Base-by-base conservation (phyloP, 2,888 invertebrate species). In the Hyposoter dolosus region DNA sequence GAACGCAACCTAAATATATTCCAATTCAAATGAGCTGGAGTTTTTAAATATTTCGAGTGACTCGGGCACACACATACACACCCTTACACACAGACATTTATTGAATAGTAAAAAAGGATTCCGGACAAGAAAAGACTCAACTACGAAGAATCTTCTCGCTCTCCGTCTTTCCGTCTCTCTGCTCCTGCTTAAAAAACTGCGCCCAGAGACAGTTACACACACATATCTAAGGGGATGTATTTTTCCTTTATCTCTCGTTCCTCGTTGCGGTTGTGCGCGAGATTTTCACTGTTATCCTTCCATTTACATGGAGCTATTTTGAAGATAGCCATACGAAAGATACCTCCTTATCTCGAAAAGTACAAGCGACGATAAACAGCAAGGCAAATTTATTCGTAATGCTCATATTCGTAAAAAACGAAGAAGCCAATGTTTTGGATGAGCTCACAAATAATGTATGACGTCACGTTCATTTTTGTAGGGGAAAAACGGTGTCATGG, bases 11-110 rank as follows among this genome's bases (percentile, higher is more conserved):
- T 87, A 81, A 89, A 90, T 90, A 91, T 91, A 89, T 90, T 90
- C 89, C 90, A 89, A 91, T 92, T 91, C 90, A 92, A 91, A 92
- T 92, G 90, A 91, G 89, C 83, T 88, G 88, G 88, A 90, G 89
- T 92, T 89, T 90, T 90, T 88, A 90, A 90, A 92, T 91, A 91
- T 92, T 91, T 90, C 89, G 89, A 90, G 88, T 88, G 63, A 56
- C 88, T 89, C 83, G 89, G 86, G 68, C 84, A 78, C 88, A 81
- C 17, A 28, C 78, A 35, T 23, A 4, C 7, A n/a, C 53, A 68
- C 19, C 45, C 15, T 43, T 12, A 6, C 28, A 28, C 6, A 35
- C 17, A 53, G 5, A 43, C 32, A 63, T 75, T 19, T 15, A 17
- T 12, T 35, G 19, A 78, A 35, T 43, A 47, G 60, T 65, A 40